Evolutionary conservation across 2,113 vertebrate genomes (phyloP).

Genomic region (Rhombomys opimus): DNA sequence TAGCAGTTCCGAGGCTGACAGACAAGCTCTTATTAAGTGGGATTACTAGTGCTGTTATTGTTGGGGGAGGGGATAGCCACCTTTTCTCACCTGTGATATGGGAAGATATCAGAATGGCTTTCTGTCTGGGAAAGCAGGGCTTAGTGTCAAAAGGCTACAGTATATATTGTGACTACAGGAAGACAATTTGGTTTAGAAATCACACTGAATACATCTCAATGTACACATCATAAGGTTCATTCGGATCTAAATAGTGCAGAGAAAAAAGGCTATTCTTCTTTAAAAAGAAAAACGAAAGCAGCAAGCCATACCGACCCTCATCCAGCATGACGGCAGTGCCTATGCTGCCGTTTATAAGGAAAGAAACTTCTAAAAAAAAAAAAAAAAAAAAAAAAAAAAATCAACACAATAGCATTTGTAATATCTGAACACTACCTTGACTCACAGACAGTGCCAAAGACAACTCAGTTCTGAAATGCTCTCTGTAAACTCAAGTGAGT

Average conservation of each 20-base stretch:
- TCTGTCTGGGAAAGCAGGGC: slow-evolving; percentile 91
- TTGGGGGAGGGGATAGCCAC: slow-evolving; percentile 84
- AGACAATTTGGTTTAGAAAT: slow-evolving; percentile 94
- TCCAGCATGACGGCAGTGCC: slow-evolving; percentile 91
- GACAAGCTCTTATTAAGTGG: slow-evolving; percentile 83
- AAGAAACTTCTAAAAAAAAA: slow-evolving; percentile 84
- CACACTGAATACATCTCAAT: slow-evolving; percentile 95
- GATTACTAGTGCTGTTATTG: slow-evolving; percentile 88
- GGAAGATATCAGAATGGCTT: slow-evolving; percentile 88
- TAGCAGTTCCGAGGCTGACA: slow-evolving; percentile 89
- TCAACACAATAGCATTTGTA: slow-evolving; percentile 89
- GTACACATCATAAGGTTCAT: slow-evolving; percentile 93
- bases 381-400: slow-evolving; percentile 86
- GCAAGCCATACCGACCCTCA: slow-evolving; percentile 90
- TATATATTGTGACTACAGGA: slow-evolving; percentile 94
- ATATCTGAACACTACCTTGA: slow-evolving; percentile 87
- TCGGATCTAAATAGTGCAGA: slow-evolving; percentile 94
- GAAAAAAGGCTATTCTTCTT: slow-evolving; percentile 88
- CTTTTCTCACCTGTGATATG: slow-evolving; percentile 83
- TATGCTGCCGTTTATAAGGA: slow-evolving; percentile 84
- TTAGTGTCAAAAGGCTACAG: slow-evolving; percentile 91
- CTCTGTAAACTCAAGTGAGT: slow-evolving; percentile 88
- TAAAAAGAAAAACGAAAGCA: slow-evolving; percentile 89
- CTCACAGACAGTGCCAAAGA: slow-evolving; percentile 90
- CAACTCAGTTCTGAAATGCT: slow-evolving; percentile 88